Evolutionary conservation across 1,140 invertebrate species (phyloP).

Genomic region (Scaptodrosophila lebanonensis): DNA sequence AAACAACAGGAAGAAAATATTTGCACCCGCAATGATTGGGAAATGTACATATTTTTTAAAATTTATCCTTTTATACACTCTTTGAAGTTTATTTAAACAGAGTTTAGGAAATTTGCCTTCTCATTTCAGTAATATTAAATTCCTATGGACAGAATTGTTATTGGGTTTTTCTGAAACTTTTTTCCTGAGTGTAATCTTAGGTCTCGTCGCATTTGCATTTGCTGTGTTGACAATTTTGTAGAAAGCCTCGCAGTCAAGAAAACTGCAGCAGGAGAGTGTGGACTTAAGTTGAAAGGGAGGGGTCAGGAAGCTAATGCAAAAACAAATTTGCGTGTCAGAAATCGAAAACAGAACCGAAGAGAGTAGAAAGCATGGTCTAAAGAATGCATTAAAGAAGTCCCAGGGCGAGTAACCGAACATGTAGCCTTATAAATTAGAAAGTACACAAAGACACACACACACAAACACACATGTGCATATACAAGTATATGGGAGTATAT

Average conservation of each 20-base stretch:
- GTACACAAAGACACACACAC: conserved; percentile 1
- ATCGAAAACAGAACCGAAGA: conserved; percentile 44
- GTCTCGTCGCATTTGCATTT: conserved; percentile 38
- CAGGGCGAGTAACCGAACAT: conserved; percentile 44
- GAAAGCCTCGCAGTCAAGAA: conserved; percentile 40
- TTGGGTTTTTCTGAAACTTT: too few relatives aligned
- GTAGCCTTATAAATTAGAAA: conserved; percentile 64
- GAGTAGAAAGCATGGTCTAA: conserved; percentile 13
- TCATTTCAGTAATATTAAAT: too few relatives aligned
- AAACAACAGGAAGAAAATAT: too few relatives aligned
- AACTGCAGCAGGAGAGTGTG: conserved; percentile 37
- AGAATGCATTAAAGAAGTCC: conserved; percentile 51
- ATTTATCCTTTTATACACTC: too few relatives aligned
- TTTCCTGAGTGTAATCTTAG: not conserved
- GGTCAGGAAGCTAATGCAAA: conserved; percentile 14
- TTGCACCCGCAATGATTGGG: too few relatives aligned
- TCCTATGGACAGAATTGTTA: too few relatives aligned
- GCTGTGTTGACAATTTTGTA: conserved; percentile 66
- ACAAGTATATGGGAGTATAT: too few relatives aligned
- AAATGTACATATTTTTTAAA: too few relatives aligned
- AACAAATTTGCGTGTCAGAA: conserved; percentile 57
- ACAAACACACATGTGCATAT: conserved; percentile 31
- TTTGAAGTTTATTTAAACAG: too few relatives aligned
- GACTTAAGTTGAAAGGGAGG: conserved; percentile 3
- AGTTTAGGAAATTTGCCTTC: too few relatives aligned